Conservation (phyloP, 2,888 invertebrate genomes). For the Bombyx huttoni region DNA sequence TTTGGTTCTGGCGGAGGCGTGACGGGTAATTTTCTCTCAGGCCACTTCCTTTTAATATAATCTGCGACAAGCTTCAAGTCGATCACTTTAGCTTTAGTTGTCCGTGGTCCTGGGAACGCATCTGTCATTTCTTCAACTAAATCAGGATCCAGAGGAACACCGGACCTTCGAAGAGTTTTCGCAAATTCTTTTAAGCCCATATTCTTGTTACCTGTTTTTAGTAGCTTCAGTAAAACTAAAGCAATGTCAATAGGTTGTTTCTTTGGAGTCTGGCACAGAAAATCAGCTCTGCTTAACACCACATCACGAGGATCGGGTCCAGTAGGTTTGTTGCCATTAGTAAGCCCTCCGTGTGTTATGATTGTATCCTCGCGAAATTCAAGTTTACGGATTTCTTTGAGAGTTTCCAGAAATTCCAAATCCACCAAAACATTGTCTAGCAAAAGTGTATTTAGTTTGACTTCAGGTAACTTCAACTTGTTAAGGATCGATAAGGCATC, state of each 20-base stretch:
- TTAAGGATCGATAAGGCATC: slow-evolving; percentile 28
- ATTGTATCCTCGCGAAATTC: slow-evolving; percentile 21
- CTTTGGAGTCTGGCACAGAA: slow-evolving; percentile 25
- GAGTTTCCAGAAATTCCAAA: slow-evolving; percentile 19
- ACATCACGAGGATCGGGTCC: slow-evolving; percentile 33
- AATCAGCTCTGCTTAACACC: slow-evolving; percentile 35
- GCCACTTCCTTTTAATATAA: slow-evolving; percentile 42
- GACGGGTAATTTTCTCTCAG: slow-evolving; percentile 34
- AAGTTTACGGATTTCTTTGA: slow-evolving; percentile 16
- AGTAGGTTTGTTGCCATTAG: slow-evolving; percentile 9
- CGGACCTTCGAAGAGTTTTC: slow-evolving; percentile 11
- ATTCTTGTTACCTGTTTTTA: slow-evolving; percentile 22
- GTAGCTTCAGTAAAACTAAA: slow-evolving; percentile 22
- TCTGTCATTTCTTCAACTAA: slow-evolving; percentile 28
- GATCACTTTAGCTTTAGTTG: slow-evolving; percentile 26
- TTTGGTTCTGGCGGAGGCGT: slow-evolving; percentile 31
- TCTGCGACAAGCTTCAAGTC: slow-evolving; percentile 27
- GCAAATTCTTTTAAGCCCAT: slow-evolving; percentile 25
- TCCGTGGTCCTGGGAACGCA: slow-evolving; percentile 25
- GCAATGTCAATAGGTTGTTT: slow-evolving; percentile 30
- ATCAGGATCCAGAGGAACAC: slow-evolving; percentile 24
- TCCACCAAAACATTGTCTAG: slow-evolving; percentile 37
- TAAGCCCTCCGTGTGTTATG: slow-evolving; percentile 31
- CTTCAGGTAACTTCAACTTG: slow-evolving; percentile 20
- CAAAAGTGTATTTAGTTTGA: slow-evolving; percentile 26